Evolutionary conservation across 2,113 vertebrate genomes (phyloP).

Genomic region (Misgurnus mizolepis): DNA sequence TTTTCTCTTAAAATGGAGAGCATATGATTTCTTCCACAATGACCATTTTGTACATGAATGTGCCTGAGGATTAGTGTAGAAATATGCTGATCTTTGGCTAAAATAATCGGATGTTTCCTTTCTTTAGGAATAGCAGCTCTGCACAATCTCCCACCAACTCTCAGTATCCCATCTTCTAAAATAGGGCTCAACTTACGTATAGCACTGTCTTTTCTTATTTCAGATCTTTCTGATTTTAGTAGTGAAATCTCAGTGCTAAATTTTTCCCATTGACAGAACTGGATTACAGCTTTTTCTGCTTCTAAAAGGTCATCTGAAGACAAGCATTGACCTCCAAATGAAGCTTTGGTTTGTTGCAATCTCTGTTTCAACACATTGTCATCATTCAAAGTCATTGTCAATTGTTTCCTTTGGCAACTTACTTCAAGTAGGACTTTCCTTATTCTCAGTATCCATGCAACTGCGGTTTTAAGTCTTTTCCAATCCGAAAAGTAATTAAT

Average conservation of each 20-base stretch:
- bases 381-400: too few species aligned
- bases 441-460: neutral
- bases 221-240: too few species aligned
- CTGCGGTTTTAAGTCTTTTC: neutral
- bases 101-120: slow-evolving; percentile 9
- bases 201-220: too few species aligned
- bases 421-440: too few species aligned
- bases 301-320: too few species aligned
- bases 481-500: neutral
- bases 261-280: too few species aligned
- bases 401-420: too few species aligned
- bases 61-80: neutral
- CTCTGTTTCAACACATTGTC: too few species aligned
- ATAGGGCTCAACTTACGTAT: neutral
- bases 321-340: too few species aligned
- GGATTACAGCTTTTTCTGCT: too few species aligned
- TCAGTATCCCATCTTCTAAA: slow-evolving; percentile 1
- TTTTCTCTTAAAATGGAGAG: neutral
- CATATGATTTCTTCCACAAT: slow-evolving; percentile 29
- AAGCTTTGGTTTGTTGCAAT: too few species aligned
- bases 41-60: slow-evolving; percentile 10
- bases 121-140: neutral
- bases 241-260: too few species aligned
- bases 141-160: slow-evolving; percentile 13
- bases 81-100: slow-evolving; percentile 11